A percentile compares a stretch with the other conserved stretches of the same genome.
Evolutionary conservation across 1,140 invertebrate species (phyloP).

Genomic region (Hyphantria cunea): DNA sequence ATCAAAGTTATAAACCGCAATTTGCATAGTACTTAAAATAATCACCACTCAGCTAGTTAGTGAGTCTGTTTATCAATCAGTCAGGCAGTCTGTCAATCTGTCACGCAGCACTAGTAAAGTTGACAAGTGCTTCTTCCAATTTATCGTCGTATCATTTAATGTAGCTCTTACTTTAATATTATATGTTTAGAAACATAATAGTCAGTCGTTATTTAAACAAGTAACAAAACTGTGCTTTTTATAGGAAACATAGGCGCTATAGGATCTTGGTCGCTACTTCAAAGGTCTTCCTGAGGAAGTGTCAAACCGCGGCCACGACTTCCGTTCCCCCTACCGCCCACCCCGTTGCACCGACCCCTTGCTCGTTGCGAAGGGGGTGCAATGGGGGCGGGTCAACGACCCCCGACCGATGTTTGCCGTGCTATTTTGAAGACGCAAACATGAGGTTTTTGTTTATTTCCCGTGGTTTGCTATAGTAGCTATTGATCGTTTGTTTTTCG

Average conservation of each 20-base stretch:
- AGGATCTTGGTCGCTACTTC: slow-evolving; percentile 59
- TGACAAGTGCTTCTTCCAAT: too few species aligned
- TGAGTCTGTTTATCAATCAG: too few species aligned
- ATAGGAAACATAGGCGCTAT: slow-evolving; percentile 31
- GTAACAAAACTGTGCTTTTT: slow-evolving; percentile 18
- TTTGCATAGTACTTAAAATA: too few species aligned
- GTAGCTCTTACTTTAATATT: too few species aligned
- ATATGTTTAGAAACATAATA: background rate
- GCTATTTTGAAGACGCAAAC: slow-evolving; percentile 71
- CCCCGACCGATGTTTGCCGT: slow-evolving; percentile 61
- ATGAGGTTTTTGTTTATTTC: too few species aligned
- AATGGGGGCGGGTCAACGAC: slow-evolving; percentile 60
- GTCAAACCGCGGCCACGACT: slow-evolving; percentile 74
- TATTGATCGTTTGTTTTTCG: slow-evolving; percentile 58
- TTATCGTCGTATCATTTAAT: too few species aligned
- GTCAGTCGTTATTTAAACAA: slow-evolving; percentile 15
- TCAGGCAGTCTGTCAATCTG: too few species aligned
- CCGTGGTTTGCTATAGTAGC: too few species aligned
- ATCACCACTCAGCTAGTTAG: too few species aligned
- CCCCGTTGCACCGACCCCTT: slow-evolving; percentile 33
- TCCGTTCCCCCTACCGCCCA: slow-evolving; percentile 51
- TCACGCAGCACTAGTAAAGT: too few species aligned
- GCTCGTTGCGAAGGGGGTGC: slow-evolving; percentile 39
- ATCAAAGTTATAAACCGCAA: too few species aligned
- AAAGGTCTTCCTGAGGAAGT: slow-evolving; percentile 80